These are phyloP conservation scores for Alviniconcha marisindica DNA, from an alignment of 1,140 invertebrate genomes.

Conservation along the genomic window DNA sequence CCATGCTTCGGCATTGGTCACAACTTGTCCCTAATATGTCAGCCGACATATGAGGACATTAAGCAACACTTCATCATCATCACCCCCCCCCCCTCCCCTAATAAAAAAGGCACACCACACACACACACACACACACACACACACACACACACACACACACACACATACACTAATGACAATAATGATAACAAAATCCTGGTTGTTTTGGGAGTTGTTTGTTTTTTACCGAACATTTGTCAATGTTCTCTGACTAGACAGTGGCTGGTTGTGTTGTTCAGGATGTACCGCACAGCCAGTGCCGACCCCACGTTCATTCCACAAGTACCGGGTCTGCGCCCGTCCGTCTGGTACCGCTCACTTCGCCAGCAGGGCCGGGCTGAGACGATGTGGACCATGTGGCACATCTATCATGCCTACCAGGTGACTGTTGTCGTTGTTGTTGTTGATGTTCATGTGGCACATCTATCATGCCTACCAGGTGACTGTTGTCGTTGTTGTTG, in stretches of 20 bases:
- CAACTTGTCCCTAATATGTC: too few relatives aligned
- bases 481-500: not conserved
- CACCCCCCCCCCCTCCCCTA: not conserved
- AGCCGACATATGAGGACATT: too few relatives aligned
- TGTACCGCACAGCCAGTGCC: conserved; percentile 50
- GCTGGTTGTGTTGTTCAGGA: conserved; percentile 4
- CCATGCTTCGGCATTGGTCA: too few relatives aligned
- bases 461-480: not conserved
- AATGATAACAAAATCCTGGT: not conserved
- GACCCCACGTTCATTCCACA: conserved; percentile 48
- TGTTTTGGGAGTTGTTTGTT: not conserved
- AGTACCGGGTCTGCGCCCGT: conserved; percentile 54
- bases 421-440: not conserved
- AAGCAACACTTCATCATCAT: too few relatives aligned
- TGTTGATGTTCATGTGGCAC: not conserved
- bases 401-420: conserved; percentile 54
- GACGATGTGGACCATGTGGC: conserved; percentile 67
- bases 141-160: not conserved
- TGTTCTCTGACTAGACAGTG: not conserved
- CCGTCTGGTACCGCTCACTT: conserved; percentile 50
- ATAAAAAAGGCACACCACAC: not conserved
- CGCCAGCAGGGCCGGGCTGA: conserved; percentile 43
- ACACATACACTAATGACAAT: not conserved
- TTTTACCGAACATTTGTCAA: not conserved
- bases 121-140: conserved; percentile 8